Evolutionary conservation across 2,797 vertebrate genomes (phyloP), one percentile per base, ranked within the genome.

Genomic region (Sitta carolinensis): DNA sequence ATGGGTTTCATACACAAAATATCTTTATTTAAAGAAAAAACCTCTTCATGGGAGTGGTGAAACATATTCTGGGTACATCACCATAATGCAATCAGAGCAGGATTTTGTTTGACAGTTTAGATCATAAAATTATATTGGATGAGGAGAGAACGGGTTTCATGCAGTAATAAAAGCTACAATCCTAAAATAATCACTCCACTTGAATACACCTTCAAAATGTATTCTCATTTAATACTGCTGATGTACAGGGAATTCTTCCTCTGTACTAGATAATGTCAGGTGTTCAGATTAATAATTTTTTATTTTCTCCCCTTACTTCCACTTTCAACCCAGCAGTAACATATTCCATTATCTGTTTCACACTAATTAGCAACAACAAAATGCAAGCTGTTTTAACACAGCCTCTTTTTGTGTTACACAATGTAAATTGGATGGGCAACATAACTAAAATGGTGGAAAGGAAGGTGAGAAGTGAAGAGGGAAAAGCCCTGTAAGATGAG

Each of bases 131-230:
- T 63, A 87, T 82, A 69, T 73, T 76, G 30, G 29, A 61, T 72
- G 36, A 78, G 57, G 13, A 29, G 21, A 93, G 74, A 73, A 73
- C 55, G 17, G 13, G 54, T 87, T 87, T 82, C 59, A 48, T 43
- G 34, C 48, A 73, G 64, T 54, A 87, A 61, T 76, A 93, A 84
- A 84, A 36, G 30, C 59, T 63, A n/a, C 77, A 82, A 70, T 81
- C 80, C 70, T 82, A 84, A 95, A 86, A 89, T 84, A 87, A 95
- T 84, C 51, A 62, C 63, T 40, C 42, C 42, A 59, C 72, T 90
- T 82, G 59, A 88, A 82, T 36, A 79, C 17, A 82, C 19, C 38
- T 76, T 83, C 47, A 59, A 87, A 91, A 93, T 9, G 36, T 30
- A 54, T 7, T n/a, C 22, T 45, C 34, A 15, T 51, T 81, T 42